Conservation (phyloP, 2,113 vertebrate species). For the Proteles cristata region DNA sequence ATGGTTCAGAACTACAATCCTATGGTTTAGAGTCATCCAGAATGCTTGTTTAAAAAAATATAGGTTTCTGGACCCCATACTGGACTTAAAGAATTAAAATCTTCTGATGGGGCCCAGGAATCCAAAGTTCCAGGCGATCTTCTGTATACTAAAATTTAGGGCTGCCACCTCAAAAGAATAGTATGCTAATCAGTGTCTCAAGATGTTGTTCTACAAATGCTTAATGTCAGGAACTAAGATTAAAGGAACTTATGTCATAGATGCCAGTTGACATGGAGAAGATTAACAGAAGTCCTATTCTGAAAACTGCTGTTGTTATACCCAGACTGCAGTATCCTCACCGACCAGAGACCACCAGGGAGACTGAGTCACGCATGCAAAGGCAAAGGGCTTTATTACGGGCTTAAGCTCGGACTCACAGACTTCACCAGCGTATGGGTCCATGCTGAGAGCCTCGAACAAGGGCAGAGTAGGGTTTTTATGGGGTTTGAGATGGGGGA, state of each 20-base stretch:
- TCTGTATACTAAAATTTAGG: not conserved
- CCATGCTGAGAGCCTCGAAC: too few species aligned
- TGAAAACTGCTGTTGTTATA: not conserved
- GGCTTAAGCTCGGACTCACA: too few species aligned
- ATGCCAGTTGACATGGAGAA: not conserved
- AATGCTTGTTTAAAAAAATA: constrained; percentile 37
- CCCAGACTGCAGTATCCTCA: too few species aligned
- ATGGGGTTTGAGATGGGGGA: too few species aligned
- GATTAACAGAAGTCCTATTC: constrained; percentile 3
- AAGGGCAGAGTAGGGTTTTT: too few species aligned
- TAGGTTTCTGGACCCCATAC: not conserved
- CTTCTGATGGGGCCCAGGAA: not conserved
- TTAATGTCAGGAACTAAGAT: not conserved
- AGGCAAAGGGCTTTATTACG: too few species aligned
- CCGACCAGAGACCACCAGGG: too few species aligned
- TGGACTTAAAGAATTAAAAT: not conserved
- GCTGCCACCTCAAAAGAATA: not conserved
- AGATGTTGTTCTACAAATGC: constrained; percentile 32
- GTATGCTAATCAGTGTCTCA: constrained; percentile 12
- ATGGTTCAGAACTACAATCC: too few species aligned
- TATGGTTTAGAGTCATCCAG: not conserved
- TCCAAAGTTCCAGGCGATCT: not conserved
- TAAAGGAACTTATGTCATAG: constrained; percentile 23
- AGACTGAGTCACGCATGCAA: too few species aligned
- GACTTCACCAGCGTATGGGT: too few species aligned